These are phyloP conservation scores for Latrodectus hesperus DNA, from an alignment of 2,888 invertebrate species.

Conservation along the genomic window DNA sequence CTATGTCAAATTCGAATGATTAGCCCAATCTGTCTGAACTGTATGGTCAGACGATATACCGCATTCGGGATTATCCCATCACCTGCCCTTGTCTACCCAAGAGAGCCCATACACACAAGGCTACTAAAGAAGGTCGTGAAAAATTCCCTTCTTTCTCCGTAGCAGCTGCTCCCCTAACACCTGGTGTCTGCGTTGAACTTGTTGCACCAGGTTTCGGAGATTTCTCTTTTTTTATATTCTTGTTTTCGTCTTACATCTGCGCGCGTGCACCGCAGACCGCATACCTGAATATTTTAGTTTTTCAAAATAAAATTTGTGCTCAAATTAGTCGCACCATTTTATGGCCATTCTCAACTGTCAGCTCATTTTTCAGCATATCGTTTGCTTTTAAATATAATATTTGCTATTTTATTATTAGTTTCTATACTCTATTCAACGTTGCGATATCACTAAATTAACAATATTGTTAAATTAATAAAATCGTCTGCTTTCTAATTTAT, in stretches of 20 bases:
- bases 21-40: not conserved
- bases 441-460: too few species aligned
- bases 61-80: conserved; percentile 10
- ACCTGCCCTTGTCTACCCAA: conserved; percentile 43
- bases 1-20: not conserved
- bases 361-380: too few species aligned
- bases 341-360: too few species aligned
- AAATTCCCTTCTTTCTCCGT: conserved; percentile 13
- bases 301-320: not conserved
- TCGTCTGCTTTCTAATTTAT: too few species aligned
- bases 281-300: conserved; percentile 31
- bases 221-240: conserved; percentile 17
- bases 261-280: conserved; percentile 12
- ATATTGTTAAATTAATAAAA: too few species aligned
- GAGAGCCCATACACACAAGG: conserved; percentile 26
- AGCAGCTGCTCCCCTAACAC: conserved; percentile 39
- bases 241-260: conserved; percentile 40
- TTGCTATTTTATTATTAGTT: too few species aligned
- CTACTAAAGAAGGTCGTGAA: conserved; percentile 58
- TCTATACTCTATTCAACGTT: too few species aligned
- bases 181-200: conserved; percentile 66
- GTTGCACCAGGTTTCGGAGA: conserved; percentile 53
- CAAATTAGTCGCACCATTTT: not conserved
- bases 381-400: too few species aligned
- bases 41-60: not conserved